Evolutionary conservation across 2,797 vertebrate genomes (phyloP).

Genomic region (Echeneis naucrates): DNA sequence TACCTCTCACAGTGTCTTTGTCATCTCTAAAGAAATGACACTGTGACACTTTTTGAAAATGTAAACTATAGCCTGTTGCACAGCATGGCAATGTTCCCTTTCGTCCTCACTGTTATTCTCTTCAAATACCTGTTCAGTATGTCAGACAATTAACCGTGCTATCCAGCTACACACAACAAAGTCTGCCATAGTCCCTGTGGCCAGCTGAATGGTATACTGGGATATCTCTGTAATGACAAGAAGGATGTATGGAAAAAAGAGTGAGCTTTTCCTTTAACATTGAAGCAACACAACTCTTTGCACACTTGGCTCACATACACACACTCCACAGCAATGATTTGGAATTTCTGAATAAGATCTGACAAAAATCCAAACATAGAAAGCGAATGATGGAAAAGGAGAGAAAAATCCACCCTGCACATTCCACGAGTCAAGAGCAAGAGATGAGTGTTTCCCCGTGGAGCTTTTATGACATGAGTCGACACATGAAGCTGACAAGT

Average conservation of each 20-base stretch:
- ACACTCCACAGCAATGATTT: background rate
- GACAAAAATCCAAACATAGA: conserved; percentile 5
- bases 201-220: too few species aligned
- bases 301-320: background rate
- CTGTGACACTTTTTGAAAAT: too few species aligned
- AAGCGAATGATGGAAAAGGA: background rate
- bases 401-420: background rate
- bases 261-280: background rate
- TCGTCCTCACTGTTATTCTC: background rate
- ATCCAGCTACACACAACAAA: too few species aligned
- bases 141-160: too few species aligned
- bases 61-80: too few species aligned
- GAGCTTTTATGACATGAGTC: conserved; percentile 4
- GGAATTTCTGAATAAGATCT: background rate
- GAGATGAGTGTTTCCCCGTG: conserved; percentile 4
- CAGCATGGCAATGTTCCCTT: background rate
- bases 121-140: background rate
- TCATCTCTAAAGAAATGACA: too few species aligned
- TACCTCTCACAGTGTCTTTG: too few species aligned
- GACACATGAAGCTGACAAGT: conserved; percentile 25
- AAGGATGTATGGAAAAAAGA: too few species aligned
- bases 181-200: too few species aligned
- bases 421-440: conserved; percentile 15
- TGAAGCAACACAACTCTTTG: background rate
- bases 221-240: too few species aligned